phyloP scores from a whole-genome alignment of 2,888 invertebrate species.

The Coenonympha glycerion region DNA sequence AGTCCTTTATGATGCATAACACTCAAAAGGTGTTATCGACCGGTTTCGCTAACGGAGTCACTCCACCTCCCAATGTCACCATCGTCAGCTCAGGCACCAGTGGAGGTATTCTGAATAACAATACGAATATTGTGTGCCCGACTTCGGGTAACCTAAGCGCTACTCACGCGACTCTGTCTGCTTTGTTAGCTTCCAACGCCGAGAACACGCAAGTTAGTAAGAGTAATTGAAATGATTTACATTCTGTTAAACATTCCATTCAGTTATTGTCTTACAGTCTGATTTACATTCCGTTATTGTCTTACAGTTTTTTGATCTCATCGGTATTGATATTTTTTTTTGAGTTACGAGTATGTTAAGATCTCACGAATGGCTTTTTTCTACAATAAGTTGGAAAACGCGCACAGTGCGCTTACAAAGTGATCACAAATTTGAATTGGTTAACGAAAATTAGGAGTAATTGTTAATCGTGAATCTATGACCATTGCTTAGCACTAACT shows the following conservation, averaged over 20 bases:
- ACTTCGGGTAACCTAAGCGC: conserved; percentile 65
- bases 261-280: not conserved
- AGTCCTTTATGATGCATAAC: conserved; percentile 72
- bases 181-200: conserved; percentile 53
- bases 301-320: not conserved
- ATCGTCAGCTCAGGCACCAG: conserved; percentile 66
- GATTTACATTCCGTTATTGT: not conserved
- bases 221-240: conserved; percentile 13
- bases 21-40: conserved; percentile 68
- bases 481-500: too few relatives aligned
- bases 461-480: too few relatives aligned
- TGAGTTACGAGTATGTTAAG: too few relatives aligned
- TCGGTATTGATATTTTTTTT: not conserved
- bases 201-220: conserved; percentile 36
- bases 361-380: too few relatives aligned
- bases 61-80: conserved; percentile 67
- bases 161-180: conserved; percentile 69
- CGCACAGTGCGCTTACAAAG: too few relatives aligned
- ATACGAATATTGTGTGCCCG: conserved; percentile 50
- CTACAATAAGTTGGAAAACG: too few relatives aligned
- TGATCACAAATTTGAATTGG: too few relatives aligned
- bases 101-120: conserved; percentile 48
- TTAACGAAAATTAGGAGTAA: too few relatives aligned
- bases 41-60: conserved; percentile 63
- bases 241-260: not conserved